Base-by-base conservation (phyloP, 2,888 invertebrate genomes). In the Caenorhabditis imperialis region DNA sequence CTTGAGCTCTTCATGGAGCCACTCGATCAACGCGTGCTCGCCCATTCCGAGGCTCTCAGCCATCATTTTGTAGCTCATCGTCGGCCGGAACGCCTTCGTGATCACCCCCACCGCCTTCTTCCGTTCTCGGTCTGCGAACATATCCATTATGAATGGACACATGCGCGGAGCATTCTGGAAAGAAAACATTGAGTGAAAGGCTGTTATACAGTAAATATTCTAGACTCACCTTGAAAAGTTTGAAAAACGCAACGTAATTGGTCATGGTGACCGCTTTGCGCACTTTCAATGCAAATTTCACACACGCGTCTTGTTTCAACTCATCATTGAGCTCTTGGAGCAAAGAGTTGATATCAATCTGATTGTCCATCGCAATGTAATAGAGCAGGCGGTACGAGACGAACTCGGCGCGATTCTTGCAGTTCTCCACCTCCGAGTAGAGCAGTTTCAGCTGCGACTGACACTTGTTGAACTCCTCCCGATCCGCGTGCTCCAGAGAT, bases 361-460 rank as follows among this genome's bases (percentile, higher is more conserved):
- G 94, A 90, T 96, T 97, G 89, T 94, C 94, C n/a, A 97, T 97
- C 88, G 95, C 98, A 81, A 99, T 94, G 88, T 95, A 97, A 89
- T 99, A 99, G 48, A 99, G 91, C 88, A 99, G 94, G 83, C 97
- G 88, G 89, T 99, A 99, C 55, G 96, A 96, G 55, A 93, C 93
- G 90, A 99, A 99, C 90, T 99, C 99, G 78, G 93, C 91, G 76
- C 92, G 91, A 91, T 96, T 94, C 20, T 62, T 70, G 33, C 83
- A 86, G 20, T 88, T 57, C 14, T 77, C 77, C 8, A 84, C 65
- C 40, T 87, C 85, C 16, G 72, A 44, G 89, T 99, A 99, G 33
- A 99, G 91, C 92, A 94, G 93, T 91, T 94, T 94, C 58, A 99
- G 91, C 90, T 99, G 99, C 14, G 96, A 96, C 90, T 99, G 99